Evolutionary conservation across 2,113 vertebrate species (phyloP).

Genomic region (Vidua chalybeata): DNA sequence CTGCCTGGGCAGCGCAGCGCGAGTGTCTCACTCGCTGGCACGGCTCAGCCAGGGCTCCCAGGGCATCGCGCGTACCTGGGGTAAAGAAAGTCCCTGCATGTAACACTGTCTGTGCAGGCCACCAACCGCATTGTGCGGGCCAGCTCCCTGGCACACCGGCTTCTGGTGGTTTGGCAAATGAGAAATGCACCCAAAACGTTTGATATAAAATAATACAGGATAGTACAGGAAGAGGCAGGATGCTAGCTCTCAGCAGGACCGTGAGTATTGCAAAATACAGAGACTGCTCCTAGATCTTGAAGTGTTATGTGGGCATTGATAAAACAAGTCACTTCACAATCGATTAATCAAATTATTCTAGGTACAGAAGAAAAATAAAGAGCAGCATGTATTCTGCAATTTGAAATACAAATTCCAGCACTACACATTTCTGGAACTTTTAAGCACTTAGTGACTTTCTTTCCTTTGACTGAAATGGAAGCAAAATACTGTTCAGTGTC

Average conservation of each 20-base stretch:
- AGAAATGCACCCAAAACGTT: background rate
- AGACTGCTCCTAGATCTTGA: background rate
- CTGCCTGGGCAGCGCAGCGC: background rate
- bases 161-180: background rate
- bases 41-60: rapidly evolving
- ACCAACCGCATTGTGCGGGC: rapidly evolving
- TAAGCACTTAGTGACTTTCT: background rate
- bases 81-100: background rate
- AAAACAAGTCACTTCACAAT: background rate
- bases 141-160: background rate
- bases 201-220: background rate
- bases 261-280: background rate
- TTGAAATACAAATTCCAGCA: background rate
- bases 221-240: background rate
- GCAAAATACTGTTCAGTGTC: background rate
- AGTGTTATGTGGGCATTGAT: background rate
- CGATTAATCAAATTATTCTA: background rate
- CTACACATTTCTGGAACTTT: background rate
- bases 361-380: background rate
- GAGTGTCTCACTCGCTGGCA: background rate
- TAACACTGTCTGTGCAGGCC: rapidly evolving
- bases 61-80: rapidly evolving
- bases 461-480: background rate
- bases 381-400: rapidly evolving
- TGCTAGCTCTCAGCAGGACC: background rate